A percentile compares a stretch with the other conserved stretches of the same genome.
phyloP scores from a whole-genome alignment of 2,888 invertebrate genomes.

The Eristalinus sepulchralis region DNA sequence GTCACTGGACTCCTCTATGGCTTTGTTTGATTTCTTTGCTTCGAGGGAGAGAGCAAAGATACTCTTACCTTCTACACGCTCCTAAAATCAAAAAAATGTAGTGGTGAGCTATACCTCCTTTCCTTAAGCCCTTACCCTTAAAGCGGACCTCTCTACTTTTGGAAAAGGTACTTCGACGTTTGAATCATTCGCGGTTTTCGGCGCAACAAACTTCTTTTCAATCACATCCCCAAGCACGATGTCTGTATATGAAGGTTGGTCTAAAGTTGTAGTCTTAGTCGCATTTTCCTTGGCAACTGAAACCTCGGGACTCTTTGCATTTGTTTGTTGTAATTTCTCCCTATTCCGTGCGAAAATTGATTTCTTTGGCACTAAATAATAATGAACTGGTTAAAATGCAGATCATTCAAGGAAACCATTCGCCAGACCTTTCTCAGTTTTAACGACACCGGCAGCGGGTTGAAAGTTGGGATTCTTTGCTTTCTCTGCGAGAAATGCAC shows the following conservation, averaged over 20 bases:
- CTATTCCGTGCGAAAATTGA: conserved; percentile 78
- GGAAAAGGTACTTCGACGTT: conserved; percentile 52
- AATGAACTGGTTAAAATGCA: neutral
- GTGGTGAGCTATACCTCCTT: neutral
- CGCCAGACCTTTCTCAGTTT: conserved; percentile 75
- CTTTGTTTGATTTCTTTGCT: conserved; percentile 72
- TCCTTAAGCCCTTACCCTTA: conserved; percentile 39
- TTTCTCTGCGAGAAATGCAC: conserved; percentile 85
- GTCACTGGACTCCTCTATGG: neutral
- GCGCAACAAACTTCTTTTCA: conserved; percentile 77
- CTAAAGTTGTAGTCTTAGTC: neutral
- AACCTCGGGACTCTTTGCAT: neutral
- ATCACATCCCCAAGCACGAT: conserved; percentile 83
- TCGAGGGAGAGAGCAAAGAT: conserved; percentile 82
- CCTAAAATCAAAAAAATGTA: neutral
- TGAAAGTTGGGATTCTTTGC: conserved; percentile 82
- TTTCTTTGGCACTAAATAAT: conserved; percentile 74
- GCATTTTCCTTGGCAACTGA: neutral
- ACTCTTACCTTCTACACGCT: conserved; percentile 78
- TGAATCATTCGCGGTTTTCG: conserved; percentile 24
- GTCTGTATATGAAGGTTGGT: conserved; percentile 15
- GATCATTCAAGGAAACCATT: neutral
- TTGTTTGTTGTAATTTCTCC: conserved; percentile 75
- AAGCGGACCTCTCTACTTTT: conserved; percentile 48
- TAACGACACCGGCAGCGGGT: conserved; percentile 84